Evolutionary conservation across 2,113 vertebrate species (phyloP).

Genomic region (Brevimyrus niger): DNA sequence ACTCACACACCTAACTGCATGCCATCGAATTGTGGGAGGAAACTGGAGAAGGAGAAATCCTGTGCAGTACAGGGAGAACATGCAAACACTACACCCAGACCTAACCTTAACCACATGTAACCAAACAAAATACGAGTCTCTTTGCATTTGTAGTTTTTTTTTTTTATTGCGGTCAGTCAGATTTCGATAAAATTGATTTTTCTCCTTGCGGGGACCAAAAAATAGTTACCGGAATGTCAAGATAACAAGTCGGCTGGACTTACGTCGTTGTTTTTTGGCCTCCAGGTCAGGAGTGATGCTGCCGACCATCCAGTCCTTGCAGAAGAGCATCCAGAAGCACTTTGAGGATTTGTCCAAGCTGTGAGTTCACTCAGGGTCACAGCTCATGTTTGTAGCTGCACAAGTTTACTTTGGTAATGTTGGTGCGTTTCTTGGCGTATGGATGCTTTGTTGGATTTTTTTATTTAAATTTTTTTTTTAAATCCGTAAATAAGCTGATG

Average conservation of each 20-base stretch:
- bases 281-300: conserved; percentile 72
- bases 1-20: neutral
- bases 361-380: conserved; percentile 57
- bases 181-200: neutral
- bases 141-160: neutral
- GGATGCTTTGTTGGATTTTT: neutral
- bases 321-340: conserved; percentile 83
- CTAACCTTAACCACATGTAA: neutral
- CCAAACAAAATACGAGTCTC: neutral
- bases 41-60: neutral
- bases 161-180: neutral
- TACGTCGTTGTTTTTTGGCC: neutral
- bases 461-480: no score
- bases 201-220: neutral
- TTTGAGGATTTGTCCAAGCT: conserved; percentile 82
- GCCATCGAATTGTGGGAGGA: neutral
- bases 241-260: neutral
- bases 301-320: conserved; percentile 78
- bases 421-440: neutral
- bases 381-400: neutral
- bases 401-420: neutral
- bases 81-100: neutral
- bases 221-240: neutral
- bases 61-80: neutral
- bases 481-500: no score